Evolutionary conservation across 2,888 invertebrate species (phyloP).

Genomic region (Muscina levida): DNA sequence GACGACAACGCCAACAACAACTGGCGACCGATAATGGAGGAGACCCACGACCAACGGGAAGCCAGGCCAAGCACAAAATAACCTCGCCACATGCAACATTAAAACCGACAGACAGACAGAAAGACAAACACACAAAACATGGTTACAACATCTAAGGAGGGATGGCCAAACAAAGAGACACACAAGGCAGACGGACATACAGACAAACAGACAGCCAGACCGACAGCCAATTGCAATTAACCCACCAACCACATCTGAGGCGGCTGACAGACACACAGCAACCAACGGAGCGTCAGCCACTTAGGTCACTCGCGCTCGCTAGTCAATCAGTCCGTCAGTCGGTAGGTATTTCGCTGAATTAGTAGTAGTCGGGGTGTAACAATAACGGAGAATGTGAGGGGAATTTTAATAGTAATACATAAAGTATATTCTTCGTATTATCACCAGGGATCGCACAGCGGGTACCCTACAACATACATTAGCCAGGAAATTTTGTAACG

Average conservation of each 20-base stretch:
- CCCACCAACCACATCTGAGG: neutral
- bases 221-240: slow-evolving; percentile 19
- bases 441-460: neutral
- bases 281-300: neutral
- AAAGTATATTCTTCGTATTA: slow-evolving; percentile 31
- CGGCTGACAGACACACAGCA: slow-evolving; percentile 2
- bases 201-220: slow-evolving; percentile 3
- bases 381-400: slow-evolving; percentile 43
- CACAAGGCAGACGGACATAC: slow-evolving; percentile 10
- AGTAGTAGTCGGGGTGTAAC: slow-evolving; percentile 41
- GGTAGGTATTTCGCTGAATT: slow-evolving; percentile 25
- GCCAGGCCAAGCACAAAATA: slow-evolving; percentile 29
- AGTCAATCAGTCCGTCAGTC: slow-evolving; percentile 33
- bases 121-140: slow-evolving; percentile 29
- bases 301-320: slow-evolving; percentile 2
- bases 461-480: slow-evolving; percentile 17
- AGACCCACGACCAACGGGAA: slow-evolving; percentile 54
- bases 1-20: slow-evolving; percentile 40
- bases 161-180: too few species aligned
- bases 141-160: too few species aligned
- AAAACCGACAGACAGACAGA: slow-evolving; percentile 37
- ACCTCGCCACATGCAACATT: slow-evolving; percentile 30
- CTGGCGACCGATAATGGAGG: neutral
- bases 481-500: too few species aligned
- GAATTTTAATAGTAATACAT: slow-evolving; percentile 34